Conservation (phyloP, 2,113 vertebrate species). For the Pantherophis guttatus region DNA sequence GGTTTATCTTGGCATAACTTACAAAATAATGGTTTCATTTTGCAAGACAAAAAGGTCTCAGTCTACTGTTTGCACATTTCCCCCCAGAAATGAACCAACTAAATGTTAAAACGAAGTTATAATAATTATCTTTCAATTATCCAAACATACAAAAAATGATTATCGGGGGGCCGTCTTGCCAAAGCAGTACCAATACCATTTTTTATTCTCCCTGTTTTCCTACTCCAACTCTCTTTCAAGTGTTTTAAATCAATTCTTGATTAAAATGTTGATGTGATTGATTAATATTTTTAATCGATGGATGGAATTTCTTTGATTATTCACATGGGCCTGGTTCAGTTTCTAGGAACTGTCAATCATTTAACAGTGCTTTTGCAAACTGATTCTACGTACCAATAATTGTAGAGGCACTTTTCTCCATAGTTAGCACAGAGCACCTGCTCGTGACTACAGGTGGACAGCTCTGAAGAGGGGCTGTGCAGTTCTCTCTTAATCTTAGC, state of each 20-base stretch:
- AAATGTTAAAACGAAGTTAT: neutral
- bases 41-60: neutral
- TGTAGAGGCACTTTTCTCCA: conserved; percentile 99
- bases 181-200: neutral
- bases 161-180: neutral
- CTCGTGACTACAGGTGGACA: conserved; percentile 87
- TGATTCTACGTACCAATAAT: conserved; percentile 82
- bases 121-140: neutral
- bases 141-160: neutral
- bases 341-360: neutral
- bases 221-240: too few species aligned
- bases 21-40: neutral
- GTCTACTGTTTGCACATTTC: neutral
- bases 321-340: neutral
- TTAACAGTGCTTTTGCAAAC: neutral
- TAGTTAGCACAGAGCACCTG: conserved; percentile 84
- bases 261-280: neutral
- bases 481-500: conserved; percentile 94
- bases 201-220: neutral
- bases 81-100: neutral
- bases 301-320: neutral
- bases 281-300: neutral
- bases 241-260: neutral
- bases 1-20: neutral
- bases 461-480: conserved; percentile 83